phyloP scores from a whole-genome alignment of 2,888 invertebrate species.

The Anarsia innoxiella region DNA sequence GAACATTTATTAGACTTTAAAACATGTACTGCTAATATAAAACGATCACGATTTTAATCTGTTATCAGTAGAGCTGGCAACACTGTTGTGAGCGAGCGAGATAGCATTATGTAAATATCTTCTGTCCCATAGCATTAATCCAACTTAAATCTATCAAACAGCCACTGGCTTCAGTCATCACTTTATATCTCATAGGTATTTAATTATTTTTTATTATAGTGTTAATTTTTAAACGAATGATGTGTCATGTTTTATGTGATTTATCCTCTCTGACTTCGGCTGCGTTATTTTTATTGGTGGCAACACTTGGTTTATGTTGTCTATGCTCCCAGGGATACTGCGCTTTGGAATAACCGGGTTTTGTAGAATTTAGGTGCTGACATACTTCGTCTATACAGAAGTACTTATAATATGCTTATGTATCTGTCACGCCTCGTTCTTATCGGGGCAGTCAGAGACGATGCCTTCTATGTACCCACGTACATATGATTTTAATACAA shows the following conservation, averaged over 20 bases:
- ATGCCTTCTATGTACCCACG: too few relatives aligned
- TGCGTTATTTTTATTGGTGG: conserved; percentile 30
- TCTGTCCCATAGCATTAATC: conserved; percentile 65
- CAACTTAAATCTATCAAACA: conserved; percentile 47
- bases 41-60: conserved; percentile 18
- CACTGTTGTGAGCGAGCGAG: conserved; percentile 27
- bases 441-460: too few relatives aligned
- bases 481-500: too few relatives aligned
- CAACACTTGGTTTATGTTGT: conserved; percentile 35
- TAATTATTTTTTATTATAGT: conserved; percentile 61
- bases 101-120: conserved; percentile 71
- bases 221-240: conserved; percentile 57
- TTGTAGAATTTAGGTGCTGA: not conserved
- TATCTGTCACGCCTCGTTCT: too few relatives aligned
- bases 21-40: conserved; percentile 20
- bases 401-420: too few relatives aligned
- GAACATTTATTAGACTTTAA: conserved; percentile 40
- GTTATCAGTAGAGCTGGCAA: conserved; percentile 8
- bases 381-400: too few relatives aligned
- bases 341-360: not conserved
- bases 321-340: conserved; percentile 26
- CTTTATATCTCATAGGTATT: conserved; percentile 73
- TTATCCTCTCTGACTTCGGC: conserved; percentile 46
- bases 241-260: conserved; percentile 58
- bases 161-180: conserved; percentile 64